Percentiles rank a stretch among this genome's conserved stretches.
Conservation (phyloP, 2,797 vertebrate species). For the Macrochelys suwanniensis region DNA sequence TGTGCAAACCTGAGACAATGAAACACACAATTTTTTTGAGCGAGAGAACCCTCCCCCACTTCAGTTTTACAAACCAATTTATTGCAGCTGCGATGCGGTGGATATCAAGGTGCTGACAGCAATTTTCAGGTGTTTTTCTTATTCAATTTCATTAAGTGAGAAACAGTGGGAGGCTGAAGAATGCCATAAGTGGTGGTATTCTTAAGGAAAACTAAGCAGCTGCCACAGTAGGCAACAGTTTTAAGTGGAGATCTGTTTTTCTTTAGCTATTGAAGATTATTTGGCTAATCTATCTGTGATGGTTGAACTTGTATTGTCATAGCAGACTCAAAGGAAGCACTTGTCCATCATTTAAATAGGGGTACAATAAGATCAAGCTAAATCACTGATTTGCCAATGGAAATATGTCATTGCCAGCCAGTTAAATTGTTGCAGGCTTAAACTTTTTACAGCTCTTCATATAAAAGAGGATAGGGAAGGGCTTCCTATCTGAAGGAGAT, state of each 20-base stretch:
- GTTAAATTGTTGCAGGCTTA: neutral
- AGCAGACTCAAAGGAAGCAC: neutral
- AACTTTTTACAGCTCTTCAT: neutral
- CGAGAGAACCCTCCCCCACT: rapidly evolving
- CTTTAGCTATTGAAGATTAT: neutral
- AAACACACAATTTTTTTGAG: neutral
- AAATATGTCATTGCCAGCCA: neutral
- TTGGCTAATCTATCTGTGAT: neutral
- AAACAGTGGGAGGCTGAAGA: neutral
- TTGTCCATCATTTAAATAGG: neutral
- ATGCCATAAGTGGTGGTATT: neutral
- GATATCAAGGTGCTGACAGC: neutral
- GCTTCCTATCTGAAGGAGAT: neutral
- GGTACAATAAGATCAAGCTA: neutral
- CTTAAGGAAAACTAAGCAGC: neutral
- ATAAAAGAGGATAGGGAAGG: neutral
- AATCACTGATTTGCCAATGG: neutral
- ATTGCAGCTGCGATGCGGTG: neutral
- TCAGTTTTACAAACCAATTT: neutral
- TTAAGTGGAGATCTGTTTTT: neutral
- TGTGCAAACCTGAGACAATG: neutral
- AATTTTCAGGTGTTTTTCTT: neutral
- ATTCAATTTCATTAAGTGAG: rapidly evolving
- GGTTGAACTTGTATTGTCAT: neutral
- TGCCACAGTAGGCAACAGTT: neutral